These are phyloP conservation scores for Diglossa cyanea DNA, from an alignment of 2,797 vertebrate genomes.

Conservation along the genomic window DNA sequence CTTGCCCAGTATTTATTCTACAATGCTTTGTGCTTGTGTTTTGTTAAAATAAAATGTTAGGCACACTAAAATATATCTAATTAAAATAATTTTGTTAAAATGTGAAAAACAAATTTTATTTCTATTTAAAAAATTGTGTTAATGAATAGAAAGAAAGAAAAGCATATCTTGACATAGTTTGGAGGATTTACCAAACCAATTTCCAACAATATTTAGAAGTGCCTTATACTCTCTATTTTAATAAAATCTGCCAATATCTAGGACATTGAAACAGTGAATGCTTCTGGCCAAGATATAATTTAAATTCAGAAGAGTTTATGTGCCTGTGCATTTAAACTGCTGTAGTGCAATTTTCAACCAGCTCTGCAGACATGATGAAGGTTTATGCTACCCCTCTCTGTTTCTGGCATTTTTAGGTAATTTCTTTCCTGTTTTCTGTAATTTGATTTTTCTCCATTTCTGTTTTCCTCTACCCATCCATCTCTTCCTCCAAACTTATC, in stretches of 20 bases:
- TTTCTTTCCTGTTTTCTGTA: not conserved
- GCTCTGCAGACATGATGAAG: not conserved
- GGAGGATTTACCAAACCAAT: not conserved
- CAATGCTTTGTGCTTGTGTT: not conserved
- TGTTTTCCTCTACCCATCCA: not conserved
- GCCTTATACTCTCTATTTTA: not conserved
- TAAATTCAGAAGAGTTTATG: not conserved
- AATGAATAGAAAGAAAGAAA: not conserved
- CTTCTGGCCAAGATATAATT: not conserved
- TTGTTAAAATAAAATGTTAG: not conserved
- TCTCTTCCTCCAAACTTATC: not conserved
- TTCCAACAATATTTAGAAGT: not conserved
- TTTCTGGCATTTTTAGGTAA: not conserved
- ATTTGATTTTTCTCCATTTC: not conserved
- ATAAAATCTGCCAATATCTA: not conserved
- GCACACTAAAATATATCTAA: not conserved
- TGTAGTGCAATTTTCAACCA: not conserved
- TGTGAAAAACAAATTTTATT: not conserved
- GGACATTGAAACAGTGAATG: not conserved
- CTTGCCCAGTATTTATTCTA: not conserved
- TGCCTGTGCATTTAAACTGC: not conserved
- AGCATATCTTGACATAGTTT: not conserved
- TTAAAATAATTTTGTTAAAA: not conserved
- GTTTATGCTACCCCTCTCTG: not conserved
- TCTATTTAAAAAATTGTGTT: accelerated